These are phyloP conservation scores for Synergus itoensis DNA, from an alignment of 2,888 invertebrate species.

Conservation along the genomic window DNA sequence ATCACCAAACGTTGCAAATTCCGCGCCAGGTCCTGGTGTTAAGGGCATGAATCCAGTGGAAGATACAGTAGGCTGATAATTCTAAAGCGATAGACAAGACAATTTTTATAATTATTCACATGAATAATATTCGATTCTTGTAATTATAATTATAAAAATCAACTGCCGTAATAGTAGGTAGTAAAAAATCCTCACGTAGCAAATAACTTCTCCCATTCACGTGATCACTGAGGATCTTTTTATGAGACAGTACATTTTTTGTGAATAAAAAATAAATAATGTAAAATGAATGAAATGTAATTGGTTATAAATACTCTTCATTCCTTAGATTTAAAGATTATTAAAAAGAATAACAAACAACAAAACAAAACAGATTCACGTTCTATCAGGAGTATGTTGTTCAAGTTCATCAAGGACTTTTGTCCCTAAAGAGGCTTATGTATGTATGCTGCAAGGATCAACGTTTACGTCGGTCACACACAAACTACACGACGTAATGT, in stretches of 20 bases:
- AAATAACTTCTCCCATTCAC: too few relatives aligned
- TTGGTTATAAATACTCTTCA: too few relatives aligned
- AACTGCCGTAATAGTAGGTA: too few relatives aligned
- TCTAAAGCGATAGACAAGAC: constrained; percentile 70
- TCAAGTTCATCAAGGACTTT: neutral
- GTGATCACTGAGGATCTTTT: too few relatives aligned
- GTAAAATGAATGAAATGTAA: too few relatives aligned
- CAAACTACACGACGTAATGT: constrained; percentile 49
- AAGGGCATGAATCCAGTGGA: constrained; percentile 82
- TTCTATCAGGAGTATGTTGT: neutral
- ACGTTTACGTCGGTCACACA: constrained; percentile 25
- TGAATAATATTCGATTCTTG: neutral
- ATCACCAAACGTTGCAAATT: constrained; percentile 89
- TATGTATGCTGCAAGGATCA: constrained; percentile 18
- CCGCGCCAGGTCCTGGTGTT: constrained; percentile 87
- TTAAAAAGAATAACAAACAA: neutral
- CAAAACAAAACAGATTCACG: neutral
- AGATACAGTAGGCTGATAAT: constrained; percentile 80
- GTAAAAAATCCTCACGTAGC: too few relatives aligned
- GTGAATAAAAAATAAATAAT: too few relatives aligned
- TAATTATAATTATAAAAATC: neutral
- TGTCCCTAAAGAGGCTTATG: neutral
- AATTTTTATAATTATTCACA: neutral
- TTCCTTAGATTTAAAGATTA: neutral
- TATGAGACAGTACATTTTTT: too few relatives aligned